A percentile compares a stretch with the other conserved stretches of the same genome.
Conservation (phyloP, 2,888 invertebrate species). For the Synergus itoensis region DNA sequence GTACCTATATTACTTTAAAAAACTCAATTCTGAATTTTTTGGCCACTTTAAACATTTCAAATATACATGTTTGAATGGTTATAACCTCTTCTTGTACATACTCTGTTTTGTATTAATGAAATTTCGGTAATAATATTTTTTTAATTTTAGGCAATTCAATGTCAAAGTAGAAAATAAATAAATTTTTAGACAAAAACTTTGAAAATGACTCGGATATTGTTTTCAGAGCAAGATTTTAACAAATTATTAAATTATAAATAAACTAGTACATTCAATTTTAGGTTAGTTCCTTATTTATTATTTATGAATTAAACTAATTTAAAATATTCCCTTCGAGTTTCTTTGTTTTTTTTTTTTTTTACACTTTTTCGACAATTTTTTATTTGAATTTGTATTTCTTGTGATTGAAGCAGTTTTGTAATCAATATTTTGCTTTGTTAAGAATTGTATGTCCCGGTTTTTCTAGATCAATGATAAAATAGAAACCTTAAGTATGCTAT, state of each 20-base stretch:
- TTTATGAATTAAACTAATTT: background rate
- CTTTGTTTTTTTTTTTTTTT: no score
- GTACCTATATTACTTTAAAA: background rate
- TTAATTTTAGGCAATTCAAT: background rate
- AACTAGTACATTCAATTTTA: background rate
- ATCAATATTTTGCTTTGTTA: background rate
- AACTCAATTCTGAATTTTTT: background rate
- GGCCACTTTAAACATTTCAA: no score
- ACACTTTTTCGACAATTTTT: background rate
- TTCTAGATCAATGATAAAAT: background rate
- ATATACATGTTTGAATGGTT: background rate
- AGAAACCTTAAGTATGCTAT: background rate
- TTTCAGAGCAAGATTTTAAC: background rate
- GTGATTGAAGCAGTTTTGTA: background rate
- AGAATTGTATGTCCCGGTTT: background rate
- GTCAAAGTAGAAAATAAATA: background rate
- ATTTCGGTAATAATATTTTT: background rate
- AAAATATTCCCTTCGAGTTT: background rate
- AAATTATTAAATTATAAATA: no score
- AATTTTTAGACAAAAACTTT: background rate
- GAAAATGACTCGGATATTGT: background rate
- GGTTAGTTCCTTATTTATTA: background rate
- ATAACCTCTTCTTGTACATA: conserved; percentile 39
- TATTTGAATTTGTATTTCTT: background rate
- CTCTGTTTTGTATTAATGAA: background rate